These are phyloP conservation scores for Teleopsis dalmanni DNA, from an alignment of 1,140 invertebrate species.

Conservation along the genomic window DNA sequence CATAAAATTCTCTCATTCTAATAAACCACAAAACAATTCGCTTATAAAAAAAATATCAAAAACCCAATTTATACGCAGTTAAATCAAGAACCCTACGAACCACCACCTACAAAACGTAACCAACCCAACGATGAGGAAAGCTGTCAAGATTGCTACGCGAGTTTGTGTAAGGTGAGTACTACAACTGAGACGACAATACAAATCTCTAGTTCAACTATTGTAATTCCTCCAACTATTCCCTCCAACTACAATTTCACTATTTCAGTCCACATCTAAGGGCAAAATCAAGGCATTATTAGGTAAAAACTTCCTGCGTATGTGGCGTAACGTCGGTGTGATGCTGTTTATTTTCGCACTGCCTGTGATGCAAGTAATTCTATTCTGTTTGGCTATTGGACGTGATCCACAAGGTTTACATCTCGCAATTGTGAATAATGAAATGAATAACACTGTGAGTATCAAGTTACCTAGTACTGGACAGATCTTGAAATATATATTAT, in stretches of 20 bases:
- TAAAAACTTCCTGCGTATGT: slow-evolving; percentile 90
- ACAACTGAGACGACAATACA: neutral
- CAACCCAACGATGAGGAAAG: slow-evolving; percentile 40
- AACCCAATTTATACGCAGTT: slow-evolving; percentile 18
- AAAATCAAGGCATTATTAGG: slow-evolving; percentile 74
- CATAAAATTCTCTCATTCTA: neutral
- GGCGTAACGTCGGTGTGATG: slow-evolving; percentile 86
- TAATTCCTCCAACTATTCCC: neutral
- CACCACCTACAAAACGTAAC: slow-evolving; percentile 32
- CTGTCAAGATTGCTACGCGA: slow-evolving; percentile 37
- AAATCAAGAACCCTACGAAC: slow-evolving; percentile 38
- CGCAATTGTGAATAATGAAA: slow-evolving; percentile 80
- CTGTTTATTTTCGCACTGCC: slow-evolving; percentile 87
- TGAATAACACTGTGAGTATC: slow-evolving; percentile 50
- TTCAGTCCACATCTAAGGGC: slow-evolving; percentile 53
- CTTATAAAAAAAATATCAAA: neutral
- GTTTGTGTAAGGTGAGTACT: slow-evolving; percentile 25
- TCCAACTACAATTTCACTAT: neutral
- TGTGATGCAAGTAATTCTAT: slow-evolving; percentile 88
- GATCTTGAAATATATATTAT: too few relatives aligned
- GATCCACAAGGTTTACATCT: slow-evolving; percentile 78
- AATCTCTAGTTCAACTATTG: neutral
- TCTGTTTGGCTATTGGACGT: slow-evolving; percentile 88
- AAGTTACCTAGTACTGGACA: too few relatives aligned
- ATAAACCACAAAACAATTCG: neutral